These are phyloP conservation scores for Antechinus stuartii DNA, from an alignment of 2,113 vertebrate species.

Conservation along the genomic window DNA sequence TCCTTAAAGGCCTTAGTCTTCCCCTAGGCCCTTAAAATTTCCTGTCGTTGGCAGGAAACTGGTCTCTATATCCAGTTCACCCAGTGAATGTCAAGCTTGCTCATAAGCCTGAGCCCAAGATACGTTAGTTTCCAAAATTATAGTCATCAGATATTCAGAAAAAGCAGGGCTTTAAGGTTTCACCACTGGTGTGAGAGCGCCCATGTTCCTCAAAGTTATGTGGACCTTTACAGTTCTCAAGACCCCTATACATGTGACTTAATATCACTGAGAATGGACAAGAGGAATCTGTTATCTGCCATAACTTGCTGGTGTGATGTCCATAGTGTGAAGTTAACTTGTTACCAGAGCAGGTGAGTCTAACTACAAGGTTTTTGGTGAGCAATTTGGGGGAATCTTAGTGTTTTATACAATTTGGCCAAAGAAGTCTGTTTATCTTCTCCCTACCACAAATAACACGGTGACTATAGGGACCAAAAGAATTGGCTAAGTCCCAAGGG, in stretches of 20 bases:
- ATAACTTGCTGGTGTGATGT: not conserved
- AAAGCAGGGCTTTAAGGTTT: not conserved
- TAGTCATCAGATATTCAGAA: not conserved
- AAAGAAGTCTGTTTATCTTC: not conserved
- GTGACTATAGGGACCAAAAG: not conserved
- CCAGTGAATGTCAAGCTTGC: not conserved
- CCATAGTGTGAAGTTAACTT: not conserved
- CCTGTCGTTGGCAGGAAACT: conserved; percentile 49
- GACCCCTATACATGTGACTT: not conserved
- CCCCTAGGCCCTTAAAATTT: conserved; percentile 47
- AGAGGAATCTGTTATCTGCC: not conserved
- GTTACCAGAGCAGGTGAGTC: not conserved
- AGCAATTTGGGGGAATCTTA: not conserved
- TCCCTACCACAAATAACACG: not conserved
- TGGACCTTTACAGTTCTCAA: too few species aligned
- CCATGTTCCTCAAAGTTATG: too few species aligned
- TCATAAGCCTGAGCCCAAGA: not conserved
- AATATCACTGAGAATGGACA: not conserved
- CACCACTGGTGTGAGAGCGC: not conserved
- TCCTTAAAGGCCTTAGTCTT: conserved; percentile 54
- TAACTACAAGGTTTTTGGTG: not conserved
- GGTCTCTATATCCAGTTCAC: conserved; percentile 4
- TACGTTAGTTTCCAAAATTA: not conserved
- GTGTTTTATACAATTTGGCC: not conserved
- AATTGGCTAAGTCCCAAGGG: not conserved